A percentile compares a stretch with the other conserved stretches of the same genome.
Conservation (phyloP, 2,888 invertebrate genomes). For the Trichacis sp. region DNA sequence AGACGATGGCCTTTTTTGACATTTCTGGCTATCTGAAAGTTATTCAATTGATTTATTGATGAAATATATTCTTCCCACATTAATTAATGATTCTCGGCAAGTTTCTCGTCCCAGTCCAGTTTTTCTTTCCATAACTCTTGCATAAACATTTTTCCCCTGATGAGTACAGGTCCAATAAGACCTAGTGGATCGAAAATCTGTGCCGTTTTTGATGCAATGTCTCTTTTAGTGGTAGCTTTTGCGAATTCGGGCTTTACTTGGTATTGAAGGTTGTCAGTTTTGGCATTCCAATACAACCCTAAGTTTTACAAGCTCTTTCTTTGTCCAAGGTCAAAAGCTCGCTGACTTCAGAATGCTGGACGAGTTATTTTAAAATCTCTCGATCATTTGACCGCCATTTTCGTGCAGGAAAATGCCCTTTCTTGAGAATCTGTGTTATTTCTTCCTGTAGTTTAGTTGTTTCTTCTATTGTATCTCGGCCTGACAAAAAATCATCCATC, state of each 20-base stretch:
- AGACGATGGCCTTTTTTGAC: conserved; percentile 1
- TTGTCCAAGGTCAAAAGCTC: conserved; percentile 23
- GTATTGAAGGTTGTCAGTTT: conserved; percentile 24
- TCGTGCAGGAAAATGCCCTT: conserved; percentile 17
- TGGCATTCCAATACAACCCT: conserved; percentile 35
- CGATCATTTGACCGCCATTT: conserved; percentile 36
- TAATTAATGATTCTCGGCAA: background rate
- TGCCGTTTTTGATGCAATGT: conserved; percentile 28
- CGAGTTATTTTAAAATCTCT: conserved; percentile 4
- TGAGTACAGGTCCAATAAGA: conserved; percentile 27
- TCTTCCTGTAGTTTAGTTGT: background rate
- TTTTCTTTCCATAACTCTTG: conserved; percentile 17
- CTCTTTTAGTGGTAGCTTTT: conserved; percentile 10
- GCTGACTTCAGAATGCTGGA: background rate
- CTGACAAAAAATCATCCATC: too few relatives aligned
- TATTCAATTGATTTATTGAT: conserved; percentile 15
- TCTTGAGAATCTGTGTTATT: background rate
- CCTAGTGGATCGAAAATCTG: conserved; percentile 40
- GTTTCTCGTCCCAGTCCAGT: conserved; percentile 26
- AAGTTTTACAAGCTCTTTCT: conserved; percentile 27
- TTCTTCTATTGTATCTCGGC: too few relatives aligned
- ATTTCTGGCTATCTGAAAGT: conserved; percentile 23
- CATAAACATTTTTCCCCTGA: conserved; percentile 34
- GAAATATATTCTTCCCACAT: conserved; percentile 21
- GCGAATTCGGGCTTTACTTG: conserved; percentile 6